Base-by-base conservation (phyloP, 2,797 vertebrate genomes). In the Lemur catta region DNA sequence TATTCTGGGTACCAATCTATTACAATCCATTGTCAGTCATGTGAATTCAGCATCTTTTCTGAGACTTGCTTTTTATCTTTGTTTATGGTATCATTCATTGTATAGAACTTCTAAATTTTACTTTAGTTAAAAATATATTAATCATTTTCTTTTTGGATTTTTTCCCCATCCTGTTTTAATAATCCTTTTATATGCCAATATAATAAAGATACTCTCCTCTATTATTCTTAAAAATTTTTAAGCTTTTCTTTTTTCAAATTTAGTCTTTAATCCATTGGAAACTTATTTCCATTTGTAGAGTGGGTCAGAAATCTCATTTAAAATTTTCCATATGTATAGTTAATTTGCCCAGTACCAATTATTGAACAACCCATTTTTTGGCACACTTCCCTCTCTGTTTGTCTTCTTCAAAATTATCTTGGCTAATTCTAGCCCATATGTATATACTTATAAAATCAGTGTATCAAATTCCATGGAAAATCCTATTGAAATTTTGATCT, bases 221-320 rank as follows among this genome's bases (percentile, higher is more conserved):
- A 28, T 84, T 92, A 72, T 86, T 28, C 79, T 86, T 84, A 65
- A 65, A 65, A 8, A n/a, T 65, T 17, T 65, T n/a, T 18, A 65
- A n/a, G 33, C 33, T 65, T 4, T 65, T 65, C 33, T 61, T 33
- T 33, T 43, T 82, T 26, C 41, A 46, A 48, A 63, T 48, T 65
- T 46, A 89, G 78, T 61, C 63, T 65, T 65, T 38, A 89, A 84
- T 52, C 63, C 80, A 82, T 46, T 20, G 85, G 85, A 61, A 80
- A 69, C 80, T 92, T 89, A 94, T 85, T 92, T 79, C 63, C 67
- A 18, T 80, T 89, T 85, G 57, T 50, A 46, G 38, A 61, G 30
- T 85, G 28, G 50, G 41, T 65, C 79, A 89, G 65, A 89, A 63
- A 59, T 75, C 74, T 81, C 35, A 59, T 80, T 94, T 89, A 75